These are phyloP conservation scores for Volucella zonaria DNA, from an alignment of 2,888 invertebrate genomes.

Conservation along the genomic window DNA sequence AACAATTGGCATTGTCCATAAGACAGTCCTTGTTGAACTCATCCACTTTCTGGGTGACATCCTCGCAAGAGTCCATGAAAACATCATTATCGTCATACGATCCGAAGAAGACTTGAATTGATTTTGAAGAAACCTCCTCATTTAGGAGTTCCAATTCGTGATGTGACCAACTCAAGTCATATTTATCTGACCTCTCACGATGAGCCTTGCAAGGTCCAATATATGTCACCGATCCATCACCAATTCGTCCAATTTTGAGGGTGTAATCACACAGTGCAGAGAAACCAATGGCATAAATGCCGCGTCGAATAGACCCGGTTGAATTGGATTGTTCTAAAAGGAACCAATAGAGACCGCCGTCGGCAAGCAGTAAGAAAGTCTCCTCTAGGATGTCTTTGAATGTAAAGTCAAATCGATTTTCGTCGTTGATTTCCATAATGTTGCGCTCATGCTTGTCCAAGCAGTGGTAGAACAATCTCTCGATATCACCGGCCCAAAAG, in stretches of 20 bases:
- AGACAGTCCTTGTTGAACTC: too few species aligned
- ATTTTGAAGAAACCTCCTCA: neutral
- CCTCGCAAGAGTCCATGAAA: slow-evolving; percentile 12
- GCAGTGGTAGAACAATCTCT: too few species aligned
- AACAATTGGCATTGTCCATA: neutral
- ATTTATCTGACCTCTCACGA: too few species aligned
- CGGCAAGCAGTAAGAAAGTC: too few species aligned
- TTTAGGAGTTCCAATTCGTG: too few species aligned
- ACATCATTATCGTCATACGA: slow-evolving; percentile 65
- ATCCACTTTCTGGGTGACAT: slow-evolving; percentile 11
- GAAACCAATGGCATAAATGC: slow-evolving; percentile 71
- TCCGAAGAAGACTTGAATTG: slow-evolving; percentile 71
- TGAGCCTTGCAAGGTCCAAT: slow-evolving; percentile 52
- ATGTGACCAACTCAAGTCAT: too few species aligned
- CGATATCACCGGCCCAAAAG: too few species aligned
- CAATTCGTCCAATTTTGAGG: slow-evolving; percentile 61
- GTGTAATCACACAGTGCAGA: slow-evolving; percentile 67
- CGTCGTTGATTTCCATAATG: too few species aligned
- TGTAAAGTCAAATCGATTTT: too few species aligned
- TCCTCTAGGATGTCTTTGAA: too few species aligned
- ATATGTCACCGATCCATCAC: slow-evolving; percentile 61
- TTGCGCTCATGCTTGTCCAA: too few species aligned
- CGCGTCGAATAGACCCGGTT: slow-evolving; percentile 39
- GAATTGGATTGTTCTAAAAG: neutral
- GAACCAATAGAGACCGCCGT: slow-evolving; percentile 71